A percentile compares a stretch with the other conserved stretches of the same genome.
Evolutionary conservation across 2,888 invertebrate species (phyloP).

Genomic region (Oxycera nigricornis): DNA sequence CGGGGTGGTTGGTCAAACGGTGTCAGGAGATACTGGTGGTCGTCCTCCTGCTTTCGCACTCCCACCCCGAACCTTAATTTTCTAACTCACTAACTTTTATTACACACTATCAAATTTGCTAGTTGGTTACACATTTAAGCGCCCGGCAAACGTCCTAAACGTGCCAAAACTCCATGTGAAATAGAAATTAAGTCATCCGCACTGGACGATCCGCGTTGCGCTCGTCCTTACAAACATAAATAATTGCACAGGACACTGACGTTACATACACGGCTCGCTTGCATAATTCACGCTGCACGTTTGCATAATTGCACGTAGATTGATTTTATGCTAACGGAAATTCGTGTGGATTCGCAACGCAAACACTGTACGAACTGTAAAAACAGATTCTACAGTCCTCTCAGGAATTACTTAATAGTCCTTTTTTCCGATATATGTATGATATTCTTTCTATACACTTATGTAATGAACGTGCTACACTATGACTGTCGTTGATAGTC

Average conservation of each 20-base stretch:
- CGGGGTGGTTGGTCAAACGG: neutral
- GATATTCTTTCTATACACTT: slow-evolving; percentile 1
- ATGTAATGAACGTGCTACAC: slow-evolving; percentile 33
- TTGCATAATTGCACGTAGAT: neutral
- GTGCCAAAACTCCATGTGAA: slow-evolving; percentile 23
- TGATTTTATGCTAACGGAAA: neutral
- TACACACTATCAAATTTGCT: slow-evolving; percentile 39
- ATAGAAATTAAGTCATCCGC: slow-evolving; percentile 16
- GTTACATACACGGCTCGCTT: neutral
- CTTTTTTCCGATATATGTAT: neutral
- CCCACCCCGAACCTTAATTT: slow-evolving; percentile 29
- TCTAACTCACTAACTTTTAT: slow-evolving; percentile 40
- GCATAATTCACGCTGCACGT: slow-evolving; percentile 29
- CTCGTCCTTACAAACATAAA: neutral
- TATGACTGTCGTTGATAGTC: neutral
- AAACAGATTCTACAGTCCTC: neutral
- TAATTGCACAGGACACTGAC: slow-evolving; percentile 19
- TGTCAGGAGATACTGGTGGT: neutral
- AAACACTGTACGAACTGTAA: slow-evolving; percentile 6
- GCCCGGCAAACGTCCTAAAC: neutral
- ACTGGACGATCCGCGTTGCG: neutral
- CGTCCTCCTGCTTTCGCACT: neutral
- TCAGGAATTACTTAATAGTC: slow-evolving; percentile 18
- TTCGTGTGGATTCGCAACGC: neutral
- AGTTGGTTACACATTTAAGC: slow-evolving; percentile 39